These are phyloP conservation scores for Phaethon lepturus DNA, from an alignment of 2,113 vertebrate genomes.

Conservation along the genomic window DNA sequence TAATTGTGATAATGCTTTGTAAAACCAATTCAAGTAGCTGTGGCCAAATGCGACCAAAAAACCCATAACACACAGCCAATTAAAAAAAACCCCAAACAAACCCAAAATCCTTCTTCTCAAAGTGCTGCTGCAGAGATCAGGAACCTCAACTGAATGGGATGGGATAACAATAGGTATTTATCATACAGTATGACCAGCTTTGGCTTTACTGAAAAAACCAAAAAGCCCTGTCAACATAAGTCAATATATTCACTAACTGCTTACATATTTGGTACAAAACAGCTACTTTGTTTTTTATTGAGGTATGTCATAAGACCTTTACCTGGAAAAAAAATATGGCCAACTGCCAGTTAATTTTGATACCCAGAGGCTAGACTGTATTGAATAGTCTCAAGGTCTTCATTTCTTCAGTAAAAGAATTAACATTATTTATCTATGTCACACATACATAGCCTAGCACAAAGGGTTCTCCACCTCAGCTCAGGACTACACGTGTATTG, in stretches of 20 bases:
- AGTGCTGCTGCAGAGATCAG: not conserved
- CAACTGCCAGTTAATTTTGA: not conserved
- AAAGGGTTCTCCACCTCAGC: not conserved
- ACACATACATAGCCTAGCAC: not conserved
- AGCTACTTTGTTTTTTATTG: not conserved
- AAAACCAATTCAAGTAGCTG: not conserved
- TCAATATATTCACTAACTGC: not conserved
- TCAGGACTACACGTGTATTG: not conserved
- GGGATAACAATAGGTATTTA: not conserved
- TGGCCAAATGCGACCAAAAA: not conserved
- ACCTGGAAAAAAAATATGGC: not conserved
- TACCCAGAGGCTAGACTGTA: not conserved
- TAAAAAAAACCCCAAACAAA: not conserved
- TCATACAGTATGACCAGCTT: not conserved
- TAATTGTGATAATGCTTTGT: not conserved
- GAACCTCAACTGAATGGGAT: not conserved
- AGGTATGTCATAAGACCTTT: not conserved
- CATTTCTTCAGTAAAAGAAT: not conserved
- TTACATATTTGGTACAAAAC: not conserved
- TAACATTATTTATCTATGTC: not conserved
- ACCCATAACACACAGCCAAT: accelerated
- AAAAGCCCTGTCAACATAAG: not conserved
- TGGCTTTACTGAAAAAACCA: not conserved
- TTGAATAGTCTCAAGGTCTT: not conserved
- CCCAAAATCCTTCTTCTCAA: not conserved